Evolutionary conservation across 2,113 vertebrate species (phyloP), one percentile per base, ranked within the genome.

Genomic region (Fulica atra): DNA sequence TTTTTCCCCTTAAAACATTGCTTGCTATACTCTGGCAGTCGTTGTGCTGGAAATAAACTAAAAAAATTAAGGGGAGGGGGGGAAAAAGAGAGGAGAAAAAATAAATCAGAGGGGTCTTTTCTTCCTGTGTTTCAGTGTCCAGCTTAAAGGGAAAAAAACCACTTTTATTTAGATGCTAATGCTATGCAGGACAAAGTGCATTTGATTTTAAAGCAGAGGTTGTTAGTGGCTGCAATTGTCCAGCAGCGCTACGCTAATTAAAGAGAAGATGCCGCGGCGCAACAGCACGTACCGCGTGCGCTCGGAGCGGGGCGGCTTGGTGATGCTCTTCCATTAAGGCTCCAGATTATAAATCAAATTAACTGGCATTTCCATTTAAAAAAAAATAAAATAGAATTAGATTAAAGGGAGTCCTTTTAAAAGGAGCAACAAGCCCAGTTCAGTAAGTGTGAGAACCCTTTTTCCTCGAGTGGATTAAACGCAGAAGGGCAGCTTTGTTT

Each of bases 281-380:
- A 83, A 80, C 6, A 26, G 90, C 86, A 81, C 76, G 42, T 23
- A 4, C 54, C 21, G 80, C n/a, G 25, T n/a, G 90, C 74, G 10
- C 59, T 63, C 53, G 33, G 92, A 69, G 91, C 92, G n/a, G 88
- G 73, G 82, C 69, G 56, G 64, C 91, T 96, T 96, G 92, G 95
- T 92, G 88, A 73, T 95, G 96, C 73, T 9, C 18, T 92, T 95
- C 93, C 86, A 95, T 96, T 98, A 97, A 96, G 6, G 31, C 70
- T 79, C 83, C 65, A 70, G 66, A 91, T 94, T 97, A 97, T 95
- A 98, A 97, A 97, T 97, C 97, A 98, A 95, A 94, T 96, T 97
- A 97, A 97, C 96, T 96, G 97, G 57, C 91, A 74, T 97, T 96
- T 93, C 92, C 90, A 87, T 76, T 86, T 31, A 82, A 44, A 74